Conservation (phyloP, 30 jellyfish, hydroid and myxozoan species). For the Rhopilema esculentum region DNA sequence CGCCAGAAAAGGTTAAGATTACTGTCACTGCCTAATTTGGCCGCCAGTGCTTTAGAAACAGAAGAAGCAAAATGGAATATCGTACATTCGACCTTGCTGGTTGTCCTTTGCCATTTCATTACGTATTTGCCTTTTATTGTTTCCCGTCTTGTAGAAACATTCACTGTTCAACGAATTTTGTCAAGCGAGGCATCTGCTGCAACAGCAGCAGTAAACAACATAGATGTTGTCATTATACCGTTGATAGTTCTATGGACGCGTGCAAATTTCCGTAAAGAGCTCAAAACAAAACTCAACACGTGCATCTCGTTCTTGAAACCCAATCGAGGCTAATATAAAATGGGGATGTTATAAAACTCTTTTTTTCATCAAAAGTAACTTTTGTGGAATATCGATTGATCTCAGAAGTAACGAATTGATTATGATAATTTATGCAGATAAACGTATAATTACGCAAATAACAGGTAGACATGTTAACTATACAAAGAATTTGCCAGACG, state of each 20-base stretch:
- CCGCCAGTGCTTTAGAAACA: neutral
- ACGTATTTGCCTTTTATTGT: conserved; percentile 56
- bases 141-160: conserved; percentile 32
- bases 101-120: conserved; percentile 19
- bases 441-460: no score
- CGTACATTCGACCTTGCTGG: conserved; percentile 31
- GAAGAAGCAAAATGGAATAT: conserved; percentile 41
- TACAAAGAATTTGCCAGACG: no score
- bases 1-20: conserved; percentile 33
- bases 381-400: no score
- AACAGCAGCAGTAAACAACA: conserved; percentile 48
- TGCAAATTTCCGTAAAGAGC: conserved; percentile 15
- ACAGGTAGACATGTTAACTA: no score
- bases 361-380: no score
- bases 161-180: neutral
- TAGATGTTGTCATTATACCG: conserved; percentile 43
- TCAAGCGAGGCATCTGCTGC: conserved; percentile 16
- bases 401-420: no score
- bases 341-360: neutral
- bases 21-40: conserved; percentile 29
- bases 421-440: no score
- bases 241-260: conserved; percentile 42
- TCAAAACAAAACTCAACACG: neutral
- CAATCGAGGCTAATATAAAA: neutral
- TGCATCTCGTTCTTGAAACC: neutral